phyloP scores from a whole-genome alignment of 2,113 vertebrate species.

The Phocoena phocoena region DNA sequence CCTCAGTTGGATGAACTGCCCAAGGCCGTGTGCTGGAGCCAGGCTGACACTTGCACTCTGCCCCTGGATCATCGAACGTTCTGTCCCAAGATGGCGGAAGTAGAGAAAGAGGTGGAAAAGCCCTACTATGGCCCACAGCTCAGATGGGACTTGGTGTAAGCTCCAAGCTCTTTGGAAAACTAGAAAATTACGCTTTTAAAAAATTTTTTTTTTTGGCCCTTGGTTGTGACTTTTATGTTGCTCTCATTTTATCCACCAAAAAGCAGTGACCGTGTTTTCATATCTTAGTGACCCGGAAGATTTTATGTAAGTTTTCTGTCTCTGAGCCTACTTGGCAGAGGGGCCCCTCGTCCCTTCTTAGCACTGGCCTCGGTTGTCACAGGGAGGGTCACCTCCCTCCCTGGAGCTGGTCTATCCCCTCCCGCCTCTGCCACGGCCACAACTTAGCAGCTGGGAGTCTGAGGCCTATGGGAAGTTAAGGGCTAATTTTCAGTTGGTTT shows the following conservation, averaged over 20 bases:
- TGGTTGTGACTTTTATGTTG: conserved; percentile 10
- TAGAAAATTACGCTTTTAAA: not conserved
- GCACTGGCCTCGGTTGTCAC: accelerated
- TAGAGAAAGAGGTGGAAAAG: not conserved
- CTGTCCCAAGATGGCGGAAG: accelerated
- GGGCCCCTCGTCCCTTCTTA: not conserved
- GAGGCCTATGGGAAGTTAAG: not conserved
- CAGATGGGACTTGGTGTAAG: not conserved
- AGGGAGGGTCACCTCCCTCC: accelerated
- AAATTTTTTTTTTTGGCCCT: not conserved
- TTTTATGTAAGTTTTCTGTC: not conserved
- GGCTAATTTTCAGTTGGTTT: not conserved
- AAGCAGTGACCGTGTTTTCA: not conserved
- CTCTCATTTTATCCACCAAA: not conserved
- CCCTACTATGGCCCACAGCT: not conserved
- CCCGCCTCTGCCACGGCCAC: not conserved
- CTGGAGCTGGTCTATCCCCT: not conserved
- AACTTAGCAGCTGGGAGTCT: not conserved
- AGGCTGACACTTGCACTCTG: accelerated
- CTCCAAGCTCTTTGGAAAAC: not conserved
- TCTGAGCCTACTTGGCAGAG: not conserved
- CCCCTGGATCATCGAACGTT: accelerated
- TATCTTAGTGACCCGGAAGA: not conserved
- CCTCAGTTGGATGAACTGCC: too few species aligned
- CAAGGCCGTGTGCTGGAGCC: accelerated